phyloP scores from a whole-genome alignment of 2,113 vertebrate species.

The Nipponia nippon region DNA sequence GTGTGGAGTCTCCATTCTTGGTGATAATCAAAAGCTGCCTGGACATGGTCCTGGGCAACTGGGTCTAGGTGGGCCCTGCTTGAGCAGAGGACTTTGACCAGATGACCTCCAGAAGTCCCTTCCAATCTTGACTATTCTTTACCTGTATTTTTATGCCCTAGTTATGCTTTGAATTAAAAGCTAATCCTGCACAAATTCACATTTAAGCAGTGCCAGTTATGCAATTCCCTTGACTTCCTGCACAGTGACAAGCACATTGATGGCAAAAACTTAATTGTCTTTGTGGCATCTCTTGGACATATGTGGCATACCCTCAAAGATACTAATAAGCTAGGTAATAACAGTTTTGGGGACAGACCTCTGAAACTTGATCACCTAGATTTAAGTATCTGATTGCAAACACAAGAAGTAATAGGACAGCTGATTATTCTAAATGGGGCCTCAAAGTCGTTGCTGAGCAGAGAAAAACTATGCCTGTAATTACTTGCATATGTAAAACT shows the following conservation, averaged over 20 bases:
- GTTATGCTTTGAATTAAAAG: not conserved
- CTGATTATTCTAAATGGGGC: not conserved
- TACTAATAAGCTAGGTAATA: not conserved
- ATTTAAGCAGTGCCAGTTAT: not conserved
- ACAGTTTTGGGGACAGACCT: not conserved
- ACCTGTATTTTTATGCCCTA: not conserved
- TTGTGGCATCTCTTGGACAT: not conserved
- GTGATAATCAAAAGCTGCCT: not conserved
- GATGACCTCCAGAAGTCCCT: not conserved
- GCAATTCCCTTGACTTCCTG: not conserved
- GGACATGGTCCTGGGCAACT: not conserved
- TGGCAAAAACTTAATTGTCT: not conserved
- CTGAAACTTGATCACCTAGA: not conserved
- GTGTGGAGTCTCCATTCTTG: not conserved
- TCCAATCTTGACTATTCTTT: not conserved
- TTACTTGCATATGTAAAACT: not conserved
- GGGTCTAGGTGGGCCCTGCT: not conserved
- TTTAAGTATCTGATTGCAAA: not conserved
- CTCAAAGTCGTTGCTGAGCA: not conserved
- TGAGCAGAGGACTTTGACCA: not conserved
- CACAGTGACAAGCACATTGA: not conserved
- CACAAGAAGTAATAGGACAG: not conserved
- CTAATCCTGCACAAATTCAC: not conserved
- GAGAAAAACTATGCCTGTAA: not conserved
- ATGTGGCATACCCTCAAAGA: not conserved